phyloP scores from a whole-genome alignment of 2,888 invertebrate species.

The Hedya salicella region DNA sequence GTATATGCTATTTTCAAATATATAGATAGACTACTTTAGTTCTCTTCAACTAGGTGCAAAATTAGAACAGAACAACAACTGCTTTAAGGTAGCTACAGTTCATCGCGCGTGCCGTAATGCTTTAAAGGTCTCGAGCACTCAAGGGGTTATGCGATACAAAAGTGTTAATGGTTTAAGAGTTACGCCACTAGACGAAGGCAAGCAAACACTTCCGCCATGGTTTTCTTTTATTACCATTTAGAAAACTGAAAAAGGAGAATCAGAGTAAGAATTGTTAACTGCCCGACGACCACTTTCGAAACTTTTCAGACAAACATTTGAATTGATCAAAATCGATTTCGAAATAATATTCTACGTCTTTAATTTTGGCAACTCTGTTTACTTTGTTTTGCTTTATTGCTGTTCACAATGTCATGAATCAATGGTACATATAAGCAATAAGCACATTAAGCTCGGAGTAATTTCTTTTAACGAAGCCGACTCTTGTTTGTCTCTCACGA shows the following conservation, averaged over 20 bases:
- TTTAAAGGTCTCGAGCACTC: neutral
- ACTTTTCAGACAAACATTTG: conserved; percentile 5
- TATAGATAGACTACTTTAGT: no score
- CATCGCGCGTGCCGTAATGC: neutral
- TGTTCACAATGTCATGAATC: neutral
- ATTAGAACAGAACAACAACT: neutral
- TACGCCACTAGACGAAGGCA: conserved; percentile 14
- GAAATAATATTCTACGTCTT: neutral
- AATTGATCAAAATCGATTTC: neutral
- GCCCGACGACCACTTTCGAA: neutral
- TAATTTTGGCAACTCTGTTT: neutral
- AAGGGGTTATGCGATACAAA: conserved; percentile 3
- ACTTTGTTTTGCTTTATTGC: neutral
- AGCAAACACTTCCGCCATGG: conserved; percentile 17
- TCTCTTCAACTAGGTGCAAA: neutral
- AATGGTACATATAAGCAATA: neutral
- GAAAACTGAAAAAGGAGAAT: conserved; percentile 19
- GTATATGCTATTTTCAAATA: neutral
- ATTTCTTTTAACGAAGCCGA: conserved; percentile 60
- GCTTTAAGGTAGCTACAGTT: neutral
- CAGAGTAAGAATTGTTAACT: conserved; percentile 6
- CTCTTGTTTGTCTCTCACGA: conserved; percentile 60
- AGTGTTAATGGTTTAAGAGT: conserved; percentile 18
- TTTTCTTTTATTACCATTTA: conserved; percentile 20
- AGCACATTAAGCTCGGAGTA: conserved; percentile 52